phyloP scores from a whole-genome alignment of 1,140 invertebrate genomes.

The Coenobita brevimanus region DNA sequence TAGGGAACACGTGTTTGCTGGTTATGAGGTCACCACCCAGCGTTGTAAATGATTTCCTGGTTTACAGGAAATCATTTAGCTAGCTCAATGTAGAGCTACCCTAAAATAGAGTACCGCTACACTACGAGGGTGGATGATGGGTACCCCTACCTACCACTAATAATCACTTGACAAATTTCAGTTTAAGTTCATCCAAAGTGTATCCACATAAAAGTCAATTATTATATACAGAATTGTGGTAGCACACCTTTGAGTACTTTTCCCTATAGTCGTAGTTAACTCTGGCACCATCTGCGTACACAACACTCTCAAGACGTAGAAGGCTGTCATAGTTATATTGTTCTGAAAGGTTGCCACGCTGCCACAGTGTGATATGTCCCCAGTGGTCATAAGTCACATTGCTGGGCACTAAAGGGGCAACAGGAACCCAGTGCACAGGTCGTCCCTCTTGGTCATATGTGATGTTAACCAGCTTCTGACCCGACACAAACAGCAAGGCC shows the following conservation, averaged over 20 bases:
- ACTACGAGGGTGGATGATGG: too few species aligned
- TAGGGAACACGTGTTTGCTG: too few species aligned
- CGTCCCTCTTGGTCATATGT: conserved; percentile 92
- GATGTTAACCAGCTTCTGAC: conserved; percentile 88
- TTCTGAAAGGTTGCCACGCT: conserved; percentile 57
- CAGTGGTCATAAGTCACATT: conserved; percentile 66
- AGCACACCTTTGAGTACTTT: conserved; percentile 51
- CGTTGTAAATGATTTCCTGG: too few species aligned
- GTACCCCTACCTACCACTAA: too few species aligned
- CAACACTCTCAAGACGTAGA: conserved; percentile 51
- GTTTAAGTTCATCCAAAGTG: too few species aligned
- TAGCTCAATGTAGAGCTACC: too few species aligned
- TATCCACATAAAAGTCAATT: neutral
- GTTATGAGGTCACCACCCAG: too few species aligned
- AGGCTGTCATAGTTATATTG: conserved; percentile 59
- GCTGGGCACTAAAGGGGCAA: conserved; percentile 69
- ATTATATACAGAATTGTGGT: neutral
- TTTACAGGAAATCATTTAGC: too few species aligned
- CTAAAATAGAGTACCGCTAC: too few species aligned
- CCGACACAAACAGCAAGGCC: conserved; percentile 92
- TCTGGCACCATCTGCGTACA: conserved; percentile 59
- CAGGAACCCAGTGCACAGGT: conserved; percentile 90
- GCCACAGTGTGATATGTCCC: conserved; percentile 63
- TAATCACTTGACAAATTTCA: too few species aligned
- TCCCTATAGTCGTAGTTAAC: conserved; percentile 65